A percentile compares a stretch with the other conserved stretches of the same genome.
Conservation (phyloP, 2,113 vertebrate species). For the Copsychus sechellarum region DNA sequence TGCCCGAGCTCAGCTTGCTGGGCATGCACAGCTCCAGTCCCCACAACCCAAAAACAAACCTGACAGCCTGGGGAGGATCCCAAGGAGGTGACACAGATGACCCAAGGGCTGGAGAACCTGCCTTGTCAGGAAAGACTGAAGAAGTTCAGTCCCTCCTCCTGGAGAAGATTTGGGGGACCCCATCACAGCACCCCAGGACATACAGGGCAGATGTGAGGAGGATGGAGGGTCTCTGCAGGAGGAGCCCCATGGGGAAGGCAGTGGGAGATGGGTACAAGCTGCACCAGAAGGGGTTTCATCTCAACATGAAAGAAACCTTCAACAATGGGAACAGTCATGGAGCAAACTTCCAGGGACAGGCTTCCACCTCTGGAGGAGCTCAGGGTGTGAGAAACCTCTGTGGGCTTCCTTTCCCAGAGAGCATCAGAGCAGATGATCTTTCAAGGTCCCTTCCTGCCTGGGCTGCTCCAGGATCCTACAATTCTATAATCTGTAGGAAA, state of each 20-base stretch:
- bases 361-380: fast-evolving
- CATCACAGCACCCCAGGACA: neutral
- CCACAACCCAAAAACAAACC: neutral
- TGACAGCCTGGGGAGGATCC: neutral
- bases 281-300: neutral
- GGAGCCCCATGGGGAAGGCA: neutral
- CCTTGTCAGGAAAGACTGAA: neutral
- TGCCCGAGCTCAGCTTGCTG: neutral
- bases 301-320: neutral
- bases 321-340: neutral
- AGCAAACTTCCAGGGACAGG: neutral
- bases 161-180: fast-evolving
- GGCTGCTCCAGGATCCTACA: neutral
- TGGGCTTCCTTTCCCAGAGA: neutral
- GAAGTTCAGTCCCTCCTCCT: neutral
- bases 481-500: neutral
- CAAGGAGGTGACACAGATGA: neutral
- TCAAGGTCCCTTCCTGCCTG: neutral
- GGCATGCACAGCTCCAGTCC: neutral
- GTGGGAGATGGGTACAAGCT: neutral
- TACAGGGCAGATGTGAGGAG: neutral
- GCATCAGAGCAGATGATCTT: fast-evolving
- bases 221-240: neutral
- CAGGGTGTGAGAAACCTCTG: neutral
- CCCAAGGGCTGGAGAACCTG: neutral